phyloP scores from a whole-genome alignment of 2,888 invertebrate species.

The Seira musarum region DNA sequence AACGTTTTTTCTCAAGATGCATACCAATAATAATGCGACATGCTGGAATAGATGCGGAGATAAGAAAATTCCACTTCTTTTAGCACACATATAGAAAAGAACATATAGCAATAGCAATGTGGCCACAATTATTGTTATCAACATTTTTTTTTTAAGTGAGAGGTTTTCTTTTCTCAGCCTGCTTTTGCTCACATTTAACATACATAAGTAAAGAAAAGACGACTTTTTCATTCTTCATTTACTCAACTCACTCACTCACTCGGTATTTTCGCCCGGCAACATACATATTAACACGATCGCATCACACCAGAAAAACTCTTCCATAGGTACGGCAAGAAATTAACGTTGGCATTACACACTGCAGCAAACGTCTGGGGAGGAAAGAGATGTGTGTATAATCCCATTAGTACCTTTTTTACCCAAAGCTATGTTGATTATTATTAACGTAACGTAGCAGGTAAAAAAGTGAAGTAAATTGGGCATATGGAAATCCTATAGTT shows the following conservation, averaged over 20 bases:
- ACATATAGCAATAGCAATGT: slow-evolving; percentile 24
- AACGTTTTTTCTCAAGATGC: slow-evolving; percentile 40
- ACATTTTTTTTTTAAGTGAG: too few species aligned
- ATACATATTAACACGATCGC: slow-evolving; percentile 26
- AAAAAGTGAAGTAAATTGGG: slow-evolving; percentile 8
- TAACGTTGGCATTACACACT: slow-evolving; percentile 4
- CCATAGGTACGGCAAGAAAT: not conserved
- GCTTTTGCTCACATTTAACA: too few species aligned
- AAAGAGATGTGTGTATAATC: slow-evolving; percentile 14
- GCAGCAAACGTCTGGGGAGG: slow-evolving; percentile 3
- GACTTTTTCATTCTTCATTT: slow-evolving; percentile 3
- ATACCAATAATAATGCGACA: slow-evolving; percentile 52
- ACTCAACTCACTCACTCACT: not conserved
- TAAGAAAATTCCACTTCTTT: slow-evolving; percentile 58
- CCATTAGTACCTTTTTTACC: not conserved
- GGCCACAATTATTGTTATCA: slow-evolving; percentile 56
- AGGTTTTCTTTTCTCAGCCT: not conserved
- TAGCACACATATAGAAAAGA: too few species aligned
- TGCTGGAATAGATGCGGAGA: slow-evolving; percentile 56
- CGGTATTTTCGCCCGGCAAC: slow-evolving; percentile 46
- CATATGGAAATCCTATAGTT: not conserved
- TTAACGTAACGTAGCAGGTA: slow-evolving; percentile 2
- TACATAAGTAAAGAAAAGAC: not conserved
- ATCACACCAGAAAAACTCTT: slow-evolving; percentile 1
- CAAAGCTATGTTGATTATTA: slow-evolving; percentile 16